Evolutionary conservation across 2,888 invertebrate genomes (phyloP), one percentile per base, ranked within the genome.

Genomic region (Endotricha flammealis): DNA sequence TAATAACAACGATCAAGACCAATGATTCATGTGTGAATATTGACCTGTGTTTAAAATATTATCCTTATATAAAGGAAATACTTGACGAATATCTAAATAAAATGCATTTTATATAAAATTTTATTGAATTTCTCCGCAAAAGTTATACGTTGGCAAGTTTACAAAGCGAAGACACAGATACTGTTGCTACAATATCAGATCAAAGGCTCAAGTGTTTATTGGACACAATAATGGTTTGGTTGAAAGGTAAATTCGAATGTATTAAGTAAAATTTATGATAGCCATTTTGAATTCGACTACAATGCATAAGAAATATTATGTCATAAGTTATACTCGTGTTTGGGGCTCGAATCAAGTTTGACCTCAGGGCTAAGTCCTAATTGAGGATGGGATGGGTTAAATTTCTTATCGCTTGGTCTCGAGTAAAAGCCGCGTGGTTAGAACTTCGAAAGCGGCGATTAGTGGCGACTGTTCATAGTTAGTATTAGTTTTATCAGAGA

Each of bases 321-420:
- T 7, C 10, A 8, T 20, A 17, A 11, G 11, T 12, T 8, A 17
- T 7, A 17, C 9, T 30, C 10, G 12, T 17, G 20, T 17, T 11
- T 7, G 27, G 12, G 12, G 8, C 20, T 11, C 11, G 29, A 39
- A 39, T 42, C 36, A 40, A 42, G 42, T 44, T 30, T 36, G 30
- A 36, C 37, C 35, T 39, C 41, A 41, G 48, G 38, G 42, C 17
- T 38, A 40, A 22, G 33, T 34, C 23, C 30, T 32, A 23, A 30
- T 39, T 46, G 37, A 44, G 38, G 39, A 41, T 32, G 43, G 47
- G 42, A 38, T 40, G 43, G 43, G 41, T 45, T 35, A 34, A 42
- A 41, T 50, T 51, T 50, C 49, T 48, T 45, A 52, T 52, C 48
- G 28, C 37, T 12, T 45, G 30, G 38, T 29, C 39, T 45, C 41